Conservation (phyloP, 2,797 vertebrate genomes). For the Poeciliopsis presidionis region DNA sequence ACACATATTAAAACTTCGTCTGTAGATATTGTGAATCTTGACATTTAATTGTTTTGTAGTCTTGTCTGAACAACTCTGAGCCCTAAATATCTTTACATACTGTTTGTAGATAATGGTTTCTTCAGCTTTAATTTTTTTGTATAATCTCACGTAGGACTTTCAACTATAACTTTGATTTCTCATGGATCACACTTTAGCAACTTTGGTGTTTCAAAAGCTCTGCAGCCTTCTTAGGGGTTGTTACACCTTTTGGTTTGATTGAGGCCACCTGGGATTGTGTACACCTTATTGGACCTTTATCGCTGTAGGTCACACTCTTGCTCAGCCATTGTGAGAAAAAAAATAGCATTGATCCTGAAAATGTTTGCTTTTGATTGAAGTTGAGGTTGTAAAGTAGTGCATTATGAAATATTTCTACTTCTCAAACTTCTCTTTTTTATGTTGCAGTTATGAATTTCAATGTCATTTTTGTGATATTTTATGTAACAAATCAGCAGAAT, state of each 20-base stretch:
- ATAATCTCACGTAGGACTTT: not conserved
- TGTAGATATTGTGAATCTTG: not conserved
- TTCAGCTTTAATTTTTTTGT: not conserved
- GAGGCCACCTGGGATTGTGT: not conserved
- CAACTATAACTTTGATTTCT: not conserved
- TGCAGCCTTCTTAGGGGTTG: not conserved
- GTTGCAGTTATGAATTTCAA: not conserved
- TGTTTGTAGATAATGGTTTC: not conserved
- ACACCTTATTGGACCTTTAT: not conserved
- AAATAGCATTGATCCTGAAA: slow-evolving; percentile 1
- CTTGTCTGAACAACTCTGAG: not conserved
- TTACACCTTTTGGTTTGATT: not conserved
- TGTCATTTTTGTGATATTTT: not conserved
- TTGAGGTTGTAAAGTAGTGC: not conserved
- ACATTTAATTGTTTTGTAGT: not conserved
- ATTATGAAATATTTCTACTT: not conserved
- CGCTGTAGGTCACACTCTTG: not conserved
- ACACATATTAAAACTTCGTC: not conserved
- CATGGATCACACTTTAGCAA: not conserved
- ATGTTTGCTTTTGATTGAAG: not conserved
- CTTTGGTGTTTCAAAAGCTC: not conserved
- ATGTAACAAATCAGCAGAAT: not conserved
- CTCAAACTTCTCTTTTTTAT: not conserved
- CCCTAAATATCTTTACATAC: not conserved
- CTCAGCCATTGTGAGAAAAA: not conserved